Conservation (phyloP, 2,113 vertebrate species). For the Porphyrio hochstetteri region DNA sequence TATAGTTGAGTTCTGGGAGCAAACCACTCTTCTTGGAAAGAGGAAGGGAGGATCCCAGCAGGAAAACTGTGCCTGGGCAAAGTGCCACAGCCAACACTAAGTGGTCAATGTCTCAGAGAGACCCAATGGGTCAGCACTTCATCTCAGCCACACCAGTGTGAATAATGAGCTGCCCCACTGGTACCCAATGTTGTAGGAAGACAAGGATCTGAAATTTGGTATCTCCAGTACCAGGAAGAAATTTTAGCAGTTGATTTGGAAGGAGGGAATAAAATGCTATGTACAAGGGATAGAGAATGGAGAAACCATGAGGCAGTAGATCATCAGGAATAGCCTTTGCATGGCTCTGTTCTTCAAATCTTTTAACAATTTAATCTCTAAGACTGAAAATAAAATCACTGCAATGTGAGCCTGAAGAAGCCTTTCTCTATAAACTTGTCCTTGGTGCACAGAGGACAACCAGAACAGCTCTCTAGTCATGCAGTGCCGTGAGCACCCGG, state of each 20-base stretch:
- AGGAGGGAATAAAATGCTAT: background rate
- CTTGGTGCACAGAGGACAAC: background rate
- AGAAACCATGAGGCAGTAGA: background rate
- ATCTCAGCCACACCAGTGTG: background rate
- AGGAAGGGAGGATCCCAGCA: background rate
- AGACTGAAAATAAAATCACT: background rate
- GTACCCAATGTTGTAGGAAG: fast-evolving
- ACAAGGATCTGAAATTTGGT: background rate
- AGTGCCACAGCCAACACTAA: background rate
- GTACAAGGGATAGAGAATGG: background rate
- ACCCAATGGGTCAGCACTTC: background rate
- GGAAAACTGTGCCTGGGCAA: background rate
- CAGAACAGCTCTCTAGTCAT: background rate
- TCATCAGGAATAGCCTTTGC: background rate
- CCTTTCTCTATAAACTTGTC: background rate
- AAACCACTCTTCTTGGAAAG: background rate
- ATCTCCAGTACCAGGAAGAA: background rate
- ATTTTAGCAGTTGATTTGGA: background rate
- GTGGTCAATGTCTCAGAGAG: background rate
- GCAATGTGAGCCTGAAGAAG: background rate
- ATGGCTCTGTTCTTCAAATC: background rate
- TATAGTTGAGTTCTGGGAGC: background rate
- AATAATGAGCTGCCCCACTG: background rate
- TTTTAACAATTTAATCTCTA: background rate
- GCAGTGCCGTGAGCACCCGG: background rate